phyloP scores from a whole-genome alignment of 2,797 vertebrate species.

The Anguilla obscura region DNA sequence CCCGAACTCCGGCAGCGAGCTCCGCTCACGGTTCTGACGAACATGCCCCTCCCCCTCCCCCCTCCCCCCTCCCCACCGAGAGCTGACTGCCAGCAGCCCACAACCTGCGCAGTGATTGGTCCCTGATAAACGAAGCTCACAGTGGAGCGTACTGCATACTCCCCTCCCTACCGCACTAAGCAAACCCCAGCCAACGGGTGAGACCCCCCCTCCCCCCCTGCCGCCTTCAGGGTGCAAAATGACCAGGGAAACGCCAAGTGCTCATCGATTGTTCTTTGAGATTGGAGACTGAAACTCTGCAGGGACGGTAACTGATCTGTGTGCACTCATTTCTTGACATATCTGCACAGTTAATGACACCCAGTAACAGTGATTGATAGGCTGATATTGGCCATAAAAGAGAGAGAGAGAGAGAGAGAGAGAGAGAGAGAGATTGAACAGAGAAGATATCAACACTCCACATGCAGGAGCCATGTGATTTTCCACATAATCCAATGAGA shows the following conservation, averaged over 20 bases:
- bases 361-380: not conserved
- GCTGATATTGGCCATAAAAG: not conserved
- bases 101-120: not conserved
- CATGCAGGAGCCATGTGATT: not conserved
- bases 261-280: not conserved
- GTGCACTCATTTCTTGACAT: not conserved
- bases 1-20: not conserved
- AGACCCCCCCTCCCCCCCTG: not conserved
- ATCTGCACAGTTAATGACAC: not conserved
- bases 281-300: not conserved
- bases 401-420: not conserved
- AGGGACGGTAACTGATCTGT: not conserved
- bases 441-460: not conserved
- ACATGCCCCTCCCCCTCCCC: not conserved
- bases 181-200: not conserved
- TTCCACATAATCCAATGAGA: not conserved
- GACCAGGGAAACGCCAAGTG: not conserved
- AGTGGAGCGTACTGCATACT: not conserved
- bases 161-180: not conserved
- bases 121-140: not conserved
- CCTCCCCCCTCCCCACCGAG: no score
- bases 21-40: not conserved
- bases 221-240: not conserved
- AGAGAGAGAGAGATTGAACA: not conserved
- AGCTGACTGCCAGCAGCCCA: not conserved